Base-by-base conservation (phyloP, 2,888 invertebrate genomes). In the Dilophus febrilis region DNA sequence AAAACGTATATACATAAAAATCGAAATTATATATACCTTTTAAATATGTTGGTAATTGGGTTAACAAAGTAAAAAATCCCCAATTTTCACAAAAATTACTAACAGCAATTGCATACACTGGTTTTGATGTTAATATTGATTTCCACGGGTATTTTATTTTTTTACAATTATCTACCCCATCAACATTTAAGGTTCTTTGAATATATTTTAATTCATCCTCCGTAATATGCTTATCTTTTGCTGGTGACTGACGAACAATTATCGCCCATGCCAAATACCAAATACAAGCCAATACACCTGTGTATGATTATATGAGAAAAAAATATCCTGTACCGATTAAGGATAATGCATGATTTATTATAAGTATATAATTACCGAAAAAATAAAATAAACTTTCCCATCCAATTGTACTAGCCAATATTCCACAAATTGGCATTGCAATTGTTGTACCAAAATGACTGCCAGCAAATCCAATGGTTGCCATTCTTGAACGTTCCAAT, bases 41-140 rank as follows among this genome's bases (percentile, higher is more conserved):
- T 68, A 87, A 74, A 53, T 83, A 87, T 14, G 80, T 82, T 2
- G 87, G 87, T 33, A 87, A 59, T 53, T 83, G 81, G 0, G 85
- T 86, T 3, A 86, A 67, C 47, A 87, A 63, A 0, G 86, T 87
- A 52, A 87, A 87, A 60, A 86, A 86, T 4, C 87, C 87, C 87
- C 87, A 87, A 59, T 87, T 86, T 57, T 87, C 86, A 22, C 83
- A 78, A 61, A 86, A 85, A 57, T 87, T 86, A 1, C 86, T 82
- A 38, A 75, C 70, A 1, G 82, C 72, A 30, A 87, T 83, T 1
- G 86, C 83, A 78, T 84, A 87, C 12, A 87, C 83, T 0, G 86
- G 77, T 39, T 70, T 65, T 0, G 86, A 86, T 0, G 68, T 72
- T 36, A 85, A 61, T 54, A 87, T 81, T 3, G 70, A 65, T 41